Evolutionary conservation across 2,797 vertebrate species (phyloP).

Genomic region (Anolis apletophallus): DNA sequence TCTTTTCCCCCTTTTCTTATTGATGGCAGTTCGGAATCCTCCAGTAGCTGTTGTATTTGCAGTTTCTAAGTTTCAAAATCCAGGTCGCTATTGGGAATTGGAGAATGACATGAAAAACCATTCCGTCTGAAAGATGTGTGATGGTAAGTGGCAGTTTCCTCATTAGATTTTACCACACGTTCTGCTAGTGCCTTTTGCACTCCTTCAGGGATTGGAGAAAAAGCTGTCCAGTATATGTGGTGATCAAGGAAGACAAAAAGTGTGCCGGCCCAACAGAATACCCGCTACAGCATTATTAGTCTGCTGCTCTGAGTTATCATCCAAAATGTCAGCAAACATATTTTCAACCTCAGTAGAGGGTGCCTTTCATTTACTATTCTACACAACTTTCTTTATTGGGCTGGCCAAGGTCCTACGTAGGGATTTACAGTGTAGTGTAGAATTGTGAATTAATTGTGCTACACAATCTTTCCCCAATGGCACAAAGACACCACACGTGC

Average conservation of each 20-base stretch:
- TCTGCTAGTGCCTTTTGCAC: slow-evolving; percentile 1
- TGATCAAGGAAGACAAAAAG: not conserved
- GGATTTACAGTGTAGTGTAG: too few species aligned
- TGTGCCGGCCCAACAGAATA: not conserved
- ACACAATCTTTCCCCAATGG: too few species aligned
- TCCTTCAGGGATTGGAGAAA: not conserved
- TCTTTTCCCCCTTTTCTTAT: not conserved
- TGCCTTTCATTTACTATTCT: not conserved
- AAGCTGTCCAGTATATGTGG: not conserved
- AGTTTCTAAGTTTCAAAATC: slow-evolving; percentile 22
- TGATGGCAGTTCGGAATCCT: not conserved
- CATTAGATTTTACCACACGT: slow-evolving; percentile 30
- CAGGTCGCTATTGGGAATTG: not conserved
- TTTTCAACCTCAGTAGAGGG: not conserved
- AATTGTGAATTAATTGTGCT: too few species aligned
- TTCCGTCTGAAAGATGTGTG: slow-evolving; percentile 11
- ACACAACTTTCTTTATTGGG: too few species aligned
- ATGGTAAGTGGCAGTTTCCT: not conserved
- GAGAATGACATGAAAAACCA: slow-evolving; percentile 7
- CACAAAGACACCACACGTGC: too few species aligned
- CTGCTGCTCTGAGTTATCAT: not conserved
- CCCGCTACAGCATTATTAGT: not conserved
- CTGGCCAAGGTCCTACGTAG: too few species aligned
- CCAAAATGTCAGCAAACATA: not conserved
- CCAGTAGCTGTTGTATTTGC: slow-evolving; percentile 10